Base-by-base conservation (phyloP, 2,888 invertebrate species). In the Aphidoletes aphidimyza region DNA sequence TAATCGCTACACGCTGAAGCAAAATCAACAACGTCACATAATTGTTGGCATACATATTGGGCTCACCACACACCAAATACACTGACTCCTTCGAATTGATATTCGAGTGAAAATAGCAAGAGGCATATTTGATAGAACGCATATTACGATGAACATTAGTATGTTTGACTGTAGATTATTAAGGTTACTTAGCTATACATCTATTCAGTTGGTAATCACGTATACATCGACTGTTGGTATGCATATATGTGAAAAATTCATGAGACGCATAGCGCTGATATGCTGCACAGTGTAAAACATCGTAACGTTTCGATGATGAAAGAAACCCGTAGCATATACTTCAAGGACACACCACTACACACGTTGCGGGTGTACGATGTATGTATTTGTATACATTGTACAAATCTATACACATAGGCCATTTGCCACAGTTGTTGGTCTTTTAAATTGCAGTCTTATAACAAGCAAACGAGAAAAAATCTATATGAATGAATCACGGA, bases 261-360 rank as follows among this genome's bases (percentile, higher is more conserved):
- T 22, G 37, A 37, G 81, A 81, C 69, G 81, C 39, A 37, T 81
- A 37, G 37, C 39, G 1, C n/a, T 39, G 39, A 37, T 81, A 81
- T 39, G 39, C 81, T 37, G 37, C 37, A 37, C 39, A 81, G 37
- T 37, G 81, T 81, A 39, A 81, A 54, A 54, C 54, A 54, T 78
- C 17, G 78, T 37, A 26, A 78, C 19, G 78, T 36, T 78, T 78
- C 42, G 42, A 6, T 42, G 0, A 5, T 11, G 3, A 42, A 83
- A 83, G 42, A 42, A 83, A 59, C 54, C 54, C 59, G 26, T 37
- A 84, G 84, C 54, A 84, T 54, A 30, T 84, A 59, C 84, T 84
- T 84, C 84, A 84, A 84, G 84, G 84, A 84, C 84, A 84, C 54
- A 83, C 42, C 1, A 81, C 81, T 22, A 81, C 81, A 22, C 2